Evolutionary conservation across 2,888 invertebrate genomes (phyloP), one percentile per base, ranked within the genome.

Genomic region (Agrotis segetum): DNA sequence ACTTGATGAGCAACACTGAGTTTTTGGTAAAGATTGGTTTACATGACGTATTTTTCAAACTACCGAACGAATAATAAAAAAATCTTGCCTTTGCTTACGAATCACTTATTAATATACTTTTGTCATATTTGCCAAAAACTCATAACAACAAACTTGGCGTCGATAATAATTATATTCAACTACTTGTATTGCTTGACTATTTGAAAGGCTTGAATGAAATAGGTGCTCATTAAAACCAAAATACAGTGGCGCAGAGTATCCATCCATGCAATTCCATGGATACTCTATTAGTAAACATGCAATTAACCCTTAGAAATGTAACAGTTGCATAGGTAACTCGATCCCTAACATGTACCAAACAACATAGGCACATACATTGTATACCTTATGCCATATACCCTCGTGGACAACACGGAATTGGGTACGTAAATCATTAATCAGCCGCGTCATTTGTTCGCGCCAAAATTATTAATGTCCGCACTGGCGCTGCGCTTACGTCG

Each of bases 351-450:
- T 56, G 63, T 69, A 49, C 59, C 59, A 70, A 16, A 68, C 59
- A 67, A 61, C 67, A 65, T 46, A 63, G 66, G 14, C 62, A 78
- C 67, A 75, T 77, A 83, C 77, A 78, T 44, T 81, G 79, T 82
- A 77, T 76, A 74, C 69, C 64, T 56, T 72, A 68, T 69, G 70
- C 75, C 78, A 80, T 87, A 79, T 73, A 79, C 85, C 84, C 86
- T 87, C 82, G 88, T 89, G 91, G 91, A 90, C 92, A 91, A 90
- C 91, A 88, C 90, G 90, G 92, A 92, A 94, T 94, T 93, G 94
- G 90, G 92, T 90, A 85, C 93, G 91, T 95, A 94, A 95, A 96
- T 95, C 95, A 95, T 95, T 95, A 95, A 95, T 96, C 95, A 95
- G 94, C 90, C 89, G 89, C 92, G 95, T 95, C 95, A 95, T 95